Evolutionary conservation across 1,140 invertebrate species (phyloP).

Genomic region (Campoletis sonorensis): DNA sequence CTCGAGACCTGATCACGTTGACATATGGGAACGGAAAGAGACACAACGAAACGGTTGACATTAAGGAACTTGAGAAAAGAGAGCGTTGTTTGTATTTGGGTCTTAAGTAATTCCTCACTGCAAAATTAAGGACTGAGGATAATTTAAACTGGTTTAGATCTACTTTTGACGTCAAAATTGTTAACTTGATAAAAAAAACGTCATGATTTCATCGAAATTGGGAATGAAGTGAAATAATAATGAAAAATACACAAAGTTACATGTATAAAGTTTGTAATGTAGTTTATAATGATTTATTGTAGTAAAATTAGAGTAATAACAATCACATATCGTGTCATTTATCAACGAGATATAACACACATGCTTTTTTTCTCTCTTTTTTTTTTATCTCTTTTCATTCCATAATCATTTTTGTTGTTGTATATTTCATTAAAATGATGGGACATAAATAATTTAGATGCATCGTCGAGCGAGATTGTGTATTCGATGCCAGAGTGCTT

Average conservation of each 20-base stretch:
- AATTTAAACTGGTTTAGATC: too few species aligned
- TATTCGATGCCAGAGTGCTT: conserved; percentile 72
- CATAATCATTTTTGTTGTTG: conserved; percentile 5
- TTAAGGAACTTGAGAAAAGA: neutral
- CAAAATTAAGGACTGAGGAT: too few species aligned
- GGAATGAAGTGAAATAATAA: neutral
- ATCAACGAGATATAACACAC: conserved; percentile 76
- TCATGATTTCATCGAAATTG: too few species aligned
- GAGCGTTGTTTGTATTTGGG: too few species aligned
- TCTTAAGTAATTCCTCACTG: too few species aligned
- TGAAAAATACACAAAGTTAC: neutral
- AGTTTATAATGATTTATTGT: conserved; percentile 73
- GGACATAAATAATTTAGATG: conserved; percentile 77
- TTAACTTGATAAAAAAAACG: too few species aligned
- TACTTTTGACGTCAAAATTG: too few species aligned
- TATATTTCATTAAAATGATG: conserved; percentile 63
- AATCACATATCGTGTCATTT: conserved; percentile 77
- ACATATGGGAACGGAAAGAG: too few species aligned
- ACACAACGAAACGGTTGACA: too few species aligned
- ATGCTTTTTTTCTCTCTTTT: conserved; percentile 61
- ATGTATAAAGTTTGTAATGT: conserved; percentile 41
- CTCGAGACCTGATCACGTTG: too few species aligned
- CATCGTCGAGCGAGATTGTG: conserved; percentile 66
- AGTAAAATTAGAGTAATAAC: conserved; percentile 77
- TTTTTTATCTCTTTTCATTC: neutral